Evolutionary conservation across 2,888 invertebrate genomes (phyloP), one percentile per base, ranked within the genome.

Genomic region (Cataglyphis albicans): DNA sequence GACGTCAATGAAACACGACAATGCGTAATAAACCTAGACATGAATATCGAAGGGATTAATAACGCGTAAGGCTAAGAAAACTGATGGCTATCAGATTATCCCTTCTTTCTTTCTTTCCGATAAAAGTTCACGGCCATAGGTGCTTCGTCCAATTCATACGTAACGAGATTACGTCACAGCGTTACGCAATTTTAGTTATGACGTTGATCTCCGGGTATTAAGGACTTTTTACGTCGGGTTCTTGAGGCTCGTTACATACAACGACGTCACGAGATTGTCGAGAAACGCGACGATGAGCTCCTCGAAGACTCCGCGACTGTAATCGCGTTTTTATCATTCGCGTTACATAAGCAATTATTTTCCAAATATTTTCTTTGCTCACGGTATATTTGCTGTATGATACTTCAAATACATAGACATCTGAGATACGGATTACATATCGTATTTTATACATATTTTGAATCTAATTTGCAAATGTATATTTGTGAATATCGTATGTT

Each of bases 61-160:
- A 29, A n/a, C n/a, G 12, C 3, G n/a, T 55, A 75, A 75, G 38
- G n/a, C 6, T 12, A 12, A 41, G 38, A 15, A 38, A 15, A 76
- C 67, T 57, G 38, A 65, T 18, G 52, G 41, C n/a, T 76, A 67
- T 76, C 52, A 12, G n/a, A 29, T 76, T 80, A 73, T 41, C 80
- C 73, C 73, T 80, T 73, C 72, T 80, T 63, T 61, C 73, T 59
- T 70, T 57, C 57, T 52, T 44, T 44, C 25, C 35, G 35, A 38
- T 32, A 59, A 70, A 80, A 72, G 72, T 80, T 76, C 76, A 76
- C 41, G 76, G 67, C 1, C 57, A n/a, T 44, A 61, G 21, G 80
- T 80, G 80, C 70, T 80, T 80, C 80, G 35, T 72, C 48, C 61
- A 73, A 80, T 52, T 52, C 52, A 52, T 73, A 29, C 38, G 48